Evolutionary conservation across 2,797 vertebrate species (phyloP).

Genomic region (Catharus ustulatus): DNA sequence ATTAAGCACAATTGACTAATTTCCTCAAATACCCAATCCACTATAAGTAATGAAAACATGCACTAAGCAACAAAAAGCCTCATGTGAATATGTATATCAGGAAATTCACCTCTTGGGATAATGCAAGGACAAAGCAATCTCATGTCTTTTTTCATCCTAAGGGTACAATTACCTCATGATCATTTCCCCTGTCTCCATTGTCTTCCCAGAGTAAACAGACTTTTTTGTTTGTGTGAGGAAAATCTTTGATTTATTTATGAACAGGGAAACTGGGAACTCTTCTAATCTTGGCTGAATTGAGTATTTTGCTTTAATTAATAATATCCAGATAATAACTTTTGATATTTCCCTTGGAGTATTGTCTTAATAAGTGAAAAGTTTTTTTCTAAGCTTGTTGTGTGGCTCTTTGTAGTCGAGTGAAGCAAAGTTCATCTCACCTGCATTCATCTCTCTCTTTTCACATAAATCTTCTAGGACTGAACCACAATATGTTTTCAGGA

Average conservation of each 20-base stretch:
- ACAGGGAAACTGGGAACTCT: slow-evolving; percentile 17
- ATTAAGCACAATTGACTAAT: slow-evolving; percentile 47
- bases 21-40: not conserved
- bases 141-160: not conserved
- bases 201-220: slow-evolving; percentile 17
- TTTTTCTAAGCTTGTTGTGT: not conserved
- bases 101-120: slow-evolving; percentile 33
- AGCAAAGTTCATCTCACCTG: not conserved
- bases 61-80: slow-evolving; percentile 19
- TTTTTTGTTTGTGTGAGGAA: slow-evolving; percentile 1
- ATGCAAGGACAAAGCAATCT: slow-evolving; percentile 37
- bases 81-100: not conserved
- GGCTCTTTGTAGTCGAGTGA: not conserved
- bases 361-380: not conserved
- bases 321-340: slow-evolving; percentile 38
- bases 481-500: not conserved
- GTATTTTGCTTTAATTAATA: slow-evolving; percentile 48
- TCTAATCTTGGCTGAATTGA: slow-evolving; percentile 12
- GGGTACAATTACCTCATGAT: slow-evolving; percentile 34
- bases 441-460: not conserved
- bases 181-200: not conserved
- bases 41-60: slow-evolving; percentile 24
- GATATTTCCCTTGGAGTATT: slow-evolving; percentile 11
- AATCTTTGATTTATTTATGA: slow-evolving; percentile 56
- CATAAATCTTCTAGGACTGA: not conserved